phyloP scores from a whole-genome alignment of 2,888 invertebrate genomes.

The Argyresthia albistria region DNA sequence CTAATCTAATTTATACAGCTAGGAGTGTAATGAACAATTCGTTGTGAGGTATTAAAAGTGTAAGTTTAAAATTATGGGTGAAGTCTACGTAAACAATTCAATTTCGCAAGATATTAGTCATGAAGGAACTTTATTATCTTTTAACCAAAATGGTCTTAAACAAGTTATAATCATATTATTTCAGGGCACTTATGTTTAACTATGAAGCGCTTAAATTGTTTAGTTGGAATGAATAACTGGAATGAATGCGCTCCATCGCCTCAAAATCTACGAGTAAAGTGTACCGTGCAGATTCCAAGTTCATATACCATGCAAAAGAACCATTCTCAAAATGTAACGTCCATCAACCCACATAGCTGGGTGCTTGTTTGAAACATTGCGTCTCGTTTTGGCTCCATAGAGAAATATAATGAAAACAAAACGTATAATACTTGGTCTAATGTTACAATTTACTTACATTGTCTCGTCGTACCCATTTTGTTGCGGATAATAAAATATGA shows the following conservation, averaged over 20 bases:
- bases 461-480: constrained; percentile 63
- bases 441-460: constrained; percentile 61
- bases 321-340: neutral
- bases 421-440: constrained; percentile 43
- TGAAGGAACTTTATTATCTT: too few relatives aligned
- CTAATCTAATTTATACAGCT: neutral
- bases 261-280: neutral
- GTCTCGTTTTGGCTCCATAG: constrained; percentile 36
- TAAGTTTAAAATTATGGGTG: neutral
- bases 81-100: constrained; percentile 25
- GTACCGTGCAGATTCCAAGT: constrained; percentile 2
- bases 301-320: constrained; percentile 3
- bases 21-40: too few relatives aligned
- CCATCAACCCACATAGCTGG: neutral
- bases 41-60: neutral
- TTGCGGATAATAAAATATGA: constrained; percentile 51
- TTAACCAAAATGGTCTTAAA: too few relatives aligned
- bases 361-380: constrained; percentile 4
- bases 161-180: too few relatives aligned
- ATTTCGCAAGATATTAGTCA: constrained; percentile 21
- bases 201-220: too few relatives aligned
- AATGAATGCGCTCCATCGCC: neutral
- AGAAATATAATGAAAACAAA: constrained; percentile 24
- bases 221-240: too few relatives aligned
- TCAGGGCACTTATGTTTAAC: too few relatives aligned